Evolutionary conservation across 1,140 invertebrate species (phyloP), one percentile per base, ranked within the genome.

Genomic region (Drosophila setifemur): DNA sequence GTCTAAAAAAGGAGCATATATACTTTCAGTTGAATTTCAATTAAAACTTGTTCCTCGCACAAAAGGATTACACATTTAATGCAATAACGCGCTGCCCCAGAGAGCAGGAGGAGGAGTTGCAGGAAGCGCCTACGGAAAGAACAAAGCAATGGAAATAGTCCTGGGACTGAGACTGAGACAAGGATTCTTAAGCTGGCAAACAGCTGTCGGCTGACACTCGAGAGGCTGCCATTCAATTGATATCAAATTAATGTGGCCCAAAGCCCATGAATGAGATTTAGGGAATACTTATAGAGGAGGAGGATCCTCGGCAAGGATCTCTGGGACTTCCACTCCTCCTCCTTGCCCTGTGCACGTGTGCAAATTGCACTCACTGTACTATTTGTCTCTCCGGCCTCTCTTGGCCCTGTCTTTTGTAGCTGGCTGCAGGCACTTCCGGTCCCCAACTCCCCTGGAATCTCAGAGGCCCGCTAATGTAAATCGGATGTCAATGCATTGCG

Each of bases 401-500:
- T 28, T n/a, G n/a, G 6, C 45, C 19, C 9, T 47, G 37, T 28
- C 4, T 16, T 11, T 60, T 44, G 64, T 42, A 61, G 26, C 23
- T 23, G 9, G 64, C 61, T 52, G 48, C 64, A 52, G 54, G 75
- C 75, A 78, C 75, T 78, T 78, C 75, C 74, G 68, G 25, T 54
- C 64, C 47, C 44, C 72, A 43, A 47, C 35, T 7, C 19, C 35
- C 57, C 35, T 18, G 26, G n/a, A n/a, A n/a, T 19, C 39, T 37
- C 49, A 18, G 39, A 6, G 25, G 44, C 54, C 14, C 57, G 45
- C 81, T 89, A 89, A 89, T 89, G 87, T 89, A 89, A 89, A 89
- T 89, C 88, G 88, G 88, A 89, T 89, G 88, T 89, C 78, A 89
- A 87, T 79, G 82, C 70, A 81, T 49, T 66, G 73, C 86, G 81